A percentile compares a stretch with the other conserved stretches of the same genome.
These are phyloP conservation scores for Hypotaenidia okinawae DNA, from an alignment of 2,797 vertebrate genomes.

Conservation along the genomic window DNA sequence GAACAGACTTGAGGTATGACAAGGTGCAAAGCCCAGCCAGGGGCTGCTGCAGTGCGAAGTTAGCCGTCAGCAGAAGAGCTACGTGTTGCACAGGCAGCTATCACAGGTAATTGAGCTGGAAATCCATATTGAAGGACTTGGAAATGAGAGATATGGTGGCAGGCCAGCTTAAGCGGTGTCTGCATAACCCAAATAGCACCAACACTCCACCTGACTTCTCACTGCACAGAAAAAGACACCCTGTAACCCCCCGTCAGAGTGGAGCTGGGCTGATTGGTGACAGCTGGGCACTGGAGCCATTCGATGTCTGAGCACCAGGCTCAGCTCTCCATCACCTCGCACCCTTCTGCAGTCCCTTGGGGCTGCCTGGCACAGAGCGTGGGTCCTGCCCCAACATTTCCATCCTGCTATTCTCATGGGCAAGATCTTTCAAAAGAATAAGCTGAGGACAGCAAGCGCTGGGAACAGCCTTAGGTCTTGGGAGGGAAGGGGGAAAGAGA, in stretches of 20 bases:
- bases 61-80: neutral
- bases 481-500: neutral
- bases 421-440: neutral
- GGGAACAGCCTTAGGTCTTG: neutral
- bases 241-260: neutral
- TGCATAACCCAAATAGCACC: neutral
- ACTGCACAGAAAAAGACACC: neutral
- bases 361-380: neutral
- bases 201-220: neutral
- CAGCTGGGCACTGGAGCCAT: neutral
- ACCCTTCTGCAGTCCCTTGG: too few relatives aligned
- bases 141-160: neutral
- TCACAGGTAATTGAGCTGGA: neutral
- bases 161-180: neutral
- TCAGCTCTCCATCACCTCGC: neutral
- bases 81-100: neutral
- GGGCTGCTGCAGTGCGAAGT: accelerated
- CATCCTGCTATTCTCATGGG: neutral
- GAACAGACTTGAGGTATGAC: neutral
- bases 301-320: accelerated
- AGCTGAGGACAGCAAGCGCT: neutral
- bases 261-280: accelerated
- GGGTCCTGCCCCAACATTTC: neutral
- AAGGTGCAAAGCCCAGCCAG: neutral
- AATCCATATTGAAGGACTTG: neutral